Evolutionary conservation across 2,113 vertebrate species (phyloP).

Genomic region (Lichenostomus cassidix): DNA sequence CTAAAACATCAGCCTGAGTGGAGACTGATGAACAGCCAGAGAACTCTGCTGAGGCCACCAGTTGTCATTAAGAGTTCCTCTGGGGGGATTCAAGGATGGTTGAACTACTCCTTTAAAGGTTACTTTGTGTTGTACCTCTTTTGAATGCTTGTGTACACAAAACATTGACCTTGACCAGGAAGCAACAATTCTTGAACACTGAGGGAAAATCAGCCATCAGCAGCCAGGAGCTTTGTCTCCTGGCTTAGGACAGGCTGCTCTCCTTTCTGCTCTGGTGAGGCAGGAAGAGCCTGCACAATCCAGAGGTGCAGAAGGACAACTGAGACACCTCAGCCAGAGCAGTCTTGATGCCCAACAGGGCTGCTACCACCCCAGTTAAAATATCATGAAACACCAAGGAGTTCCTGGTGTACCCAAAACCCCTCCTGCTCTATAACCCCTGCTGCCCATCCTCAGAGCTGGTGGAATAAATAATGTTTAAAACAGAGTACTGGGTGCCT

Average conservation of each 20-base stretch:
- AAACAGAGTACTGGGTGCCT: background rate
- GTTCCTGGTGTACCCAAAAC: background rate
- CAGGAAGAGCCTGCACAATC: background rate
- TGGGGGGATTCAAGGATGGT: rapidly evolving
- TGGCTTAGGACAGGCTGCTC: background rate
- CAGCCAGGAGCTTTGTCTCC: background rate
- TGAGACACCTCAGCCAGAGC: background rate
- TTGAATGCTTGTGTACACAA: background rate
- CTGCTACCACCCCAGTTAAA: background rate
- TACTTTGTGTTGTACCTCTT: background rate
- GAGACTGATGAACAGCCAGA: background rate
- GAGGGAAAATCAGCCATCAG: background rate
- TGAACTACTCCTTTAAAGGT: background rate
- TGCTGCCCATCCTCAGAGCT: background rate
- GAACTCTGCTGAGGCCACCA: background rate
- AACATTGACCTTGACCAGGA: background rate
- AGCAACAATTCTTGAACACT: rapidly evolving
- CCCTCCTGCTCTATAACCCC: background rate
- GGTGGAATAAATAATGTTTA: background rate
- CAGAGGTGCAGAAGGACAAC: background rate
- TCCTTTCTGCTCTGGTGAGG: background rate
- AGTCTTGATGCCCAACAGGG: background rate
- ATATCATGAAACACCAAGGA: background rate
- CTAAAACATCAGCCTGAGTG: background rate
- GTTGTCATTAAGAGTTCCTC: background rate